Percentiles rank a stretch among this genome's conserved stretches.
phyloP scores from a whole-genome alignment of 2,797 vertebrate species.

The Brotula barbata region DNA sequence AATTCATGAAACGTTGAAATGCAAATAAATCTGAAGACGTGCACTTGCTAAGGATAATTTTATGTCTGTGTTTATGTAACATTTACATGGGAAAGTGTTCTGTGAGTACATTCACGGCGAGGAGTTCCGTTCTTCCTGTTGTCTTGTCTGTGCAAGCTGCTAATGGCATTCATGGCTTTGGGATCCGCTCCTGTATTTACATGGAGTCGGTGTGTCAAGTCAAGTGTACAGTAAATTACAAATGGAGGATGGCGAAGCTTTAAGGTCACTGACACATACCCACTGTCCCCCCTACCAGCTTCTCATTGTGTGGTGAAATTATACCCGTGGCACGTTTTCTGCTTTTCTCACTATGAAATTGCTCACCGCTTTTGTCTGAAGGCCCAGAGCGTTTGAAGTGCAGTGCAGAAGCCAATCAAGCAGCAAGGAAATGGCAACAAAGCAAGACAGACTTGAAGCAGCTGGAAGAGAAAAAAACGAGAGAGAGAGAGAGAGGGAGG shows the following conservation, averaged over 20 bases:
- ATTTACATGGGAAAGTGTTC: conserved; percentile 8
- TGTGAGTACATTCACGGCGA: background rate
- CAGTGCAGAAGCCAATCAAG: conserved; percentile 63
- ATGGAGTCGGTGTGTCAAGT: conserved; percentile 52
- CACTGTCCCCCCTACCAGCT: conserved; percentile 19
- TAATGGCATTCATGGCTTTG: conserved; percentile 40
- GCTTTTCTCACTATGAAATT: conserved; percentile 58
- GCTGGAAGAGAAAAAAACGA: conserved; percentile 21
- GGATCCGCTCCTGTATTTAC: conserved; percentile 49
- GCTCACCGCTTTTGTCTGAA: conserved; percentile 49
- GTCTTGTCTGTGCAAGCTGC: conserved; percentile 11
- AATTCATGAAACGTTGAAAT: conserved; percentile 1
- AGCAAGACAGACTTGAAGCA: conserved; percentile 57
- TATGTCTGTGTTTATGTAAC: background rate
- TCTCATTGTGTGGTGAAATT: conserved; percentile 59
- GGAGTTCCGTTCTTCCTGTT: conserved; percentile 7
- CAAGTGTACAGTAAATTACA: conserved; percentile 56
- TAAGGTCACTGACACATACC: conserved; percentile 62
- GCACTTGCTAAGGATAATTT: background rate
- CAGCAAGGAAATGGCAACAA: conserved; percentile 64
- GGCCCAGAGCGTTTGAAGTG: conserved; percentile 57
- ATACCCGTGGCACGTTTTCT: conserved; percentile 60
- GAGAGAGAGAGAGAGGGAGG: conserved; percentile 15
- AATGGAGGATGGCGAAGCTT: conserved; percentile 58
- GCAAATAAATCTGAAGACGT: background rate